Evolutionary conservation across 1,140 invertebrate species (phyloP), one percentile per base, ranked within the genome.

Genomic region (Tetramorium simillimum): DNA sequence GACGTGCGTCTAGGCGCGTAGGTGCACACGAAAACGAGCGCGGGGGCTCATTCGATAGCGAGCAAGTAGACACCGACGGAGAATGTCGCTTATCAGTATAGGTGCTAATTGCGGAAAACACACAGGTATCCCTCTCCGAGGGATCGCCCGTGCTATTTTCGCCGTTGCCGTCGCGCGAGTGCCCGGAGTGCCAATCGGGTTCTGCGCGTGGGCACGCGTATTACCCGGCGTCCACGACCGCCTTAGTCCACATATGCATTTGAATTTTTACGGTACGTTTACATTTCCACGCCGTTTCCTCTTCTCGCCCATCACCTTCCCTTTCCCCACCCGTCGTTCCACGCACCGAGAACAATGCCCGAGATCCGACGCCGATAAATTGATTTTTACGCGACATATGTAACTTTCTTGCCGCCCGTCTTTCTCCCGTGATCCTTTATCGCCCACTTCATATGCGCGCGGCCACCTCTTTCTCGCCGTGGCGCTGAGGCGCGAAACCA

Each of bases 331-430:
- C 43, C 56, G 24, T 76, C 60, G 60, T 53, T 85, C 18, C 62
- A 53, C 84, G 63, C 40, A 43, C 72, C 49, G 90, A 94, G 94
- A 94, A 94, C 94, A 94, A 94, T 94, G 91, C 91, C 77, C 76
- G 89, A 94, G 94, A 94, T 95, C 92, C 92, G 91, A 92, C 93
- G 90, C 93, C 91, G 94, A 94, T 95, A 95, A 94, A 94, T 93
- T 91, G 87, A 94, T 94, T 95, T 95, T 95, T 95, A 93, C 92
- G 91, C 92, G 91, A 93, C 89, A 92, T 92, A 60, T 75, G 62
- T 75, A 92, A 92, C 90, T 89, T 88, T 69, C 85, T 86, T 86
- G 75, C 85, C 67, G 72, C 37, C 62, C 33, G 3, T 49, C 67
- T 28, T 14, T 21, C 56, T 53, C 51, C 37, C 24, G n/a, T 2